These are phyloP conservation scores for Crocodylus rhombifer DNA, from an alignment of 2,797 vertebrate genomes.

Conservation along the genomic window DNA sequence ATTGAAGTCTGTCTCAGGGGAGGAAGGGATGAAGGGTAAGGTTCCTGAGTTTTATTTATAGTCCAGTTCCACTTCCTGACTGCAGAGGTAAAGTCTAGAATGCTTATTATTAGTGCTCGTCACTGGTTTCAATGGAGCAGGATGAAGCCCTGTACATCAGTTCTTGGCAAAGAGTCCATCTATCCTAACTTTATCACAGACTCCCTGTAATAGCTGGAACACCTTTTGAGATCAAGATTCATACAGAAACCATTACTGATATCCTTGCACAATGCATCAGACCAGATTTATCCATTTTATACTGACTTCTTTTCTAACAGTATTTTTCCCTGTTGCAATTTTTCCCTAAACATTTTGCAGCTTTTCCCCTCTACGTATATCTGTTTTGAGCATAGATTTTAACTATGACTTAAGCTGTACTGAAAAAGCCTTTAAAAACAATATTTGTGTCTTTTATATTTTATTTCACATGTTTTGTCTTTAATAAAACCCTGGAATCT, in stretches of 20 bases:
- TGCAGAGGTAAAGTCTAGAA: neutral
- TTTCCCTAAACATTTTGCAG: neutral
- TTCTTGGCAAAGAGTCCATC: neutral
- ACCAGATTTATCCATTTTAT: neutral
- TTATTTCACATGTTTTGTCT: rapidly evolving
- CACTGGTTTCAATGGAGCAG: neutral
- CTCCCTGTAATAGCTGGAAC: neutral
- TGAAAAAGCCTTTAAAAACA: rapidly evolving
- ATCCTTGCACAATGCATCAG: neutral
- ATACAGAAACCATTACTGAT: neutral
- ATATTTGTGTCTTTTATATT: neutral
- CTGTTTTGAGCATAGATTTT: neutral
- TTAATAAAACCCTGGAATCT: rapidly evolving
- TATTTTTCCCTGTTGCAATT: neutral
- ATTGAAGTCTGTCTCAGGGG: neutral
- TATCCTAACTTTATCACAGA: neutral
- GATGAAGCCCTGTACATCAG: neutral
- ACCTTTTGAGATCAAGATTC: neutral
- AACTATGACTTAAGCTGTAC: rapidly evolving
- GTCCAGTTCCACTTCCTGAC: neutral
- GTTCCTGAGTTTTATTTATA: neutral
- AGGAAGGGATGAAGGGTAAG: neutral
- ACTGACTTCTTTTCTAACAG: neutral
- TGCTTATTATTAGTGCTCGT: neutral
- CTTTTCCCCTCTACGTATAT: neutral